Percentiles rank a stretch among this genome's conserved stretches.
phyloP scores from a whole-genome alignment of 92 coral and sea anemone genomes.

The Micromussa lordhowensis region DNA sequence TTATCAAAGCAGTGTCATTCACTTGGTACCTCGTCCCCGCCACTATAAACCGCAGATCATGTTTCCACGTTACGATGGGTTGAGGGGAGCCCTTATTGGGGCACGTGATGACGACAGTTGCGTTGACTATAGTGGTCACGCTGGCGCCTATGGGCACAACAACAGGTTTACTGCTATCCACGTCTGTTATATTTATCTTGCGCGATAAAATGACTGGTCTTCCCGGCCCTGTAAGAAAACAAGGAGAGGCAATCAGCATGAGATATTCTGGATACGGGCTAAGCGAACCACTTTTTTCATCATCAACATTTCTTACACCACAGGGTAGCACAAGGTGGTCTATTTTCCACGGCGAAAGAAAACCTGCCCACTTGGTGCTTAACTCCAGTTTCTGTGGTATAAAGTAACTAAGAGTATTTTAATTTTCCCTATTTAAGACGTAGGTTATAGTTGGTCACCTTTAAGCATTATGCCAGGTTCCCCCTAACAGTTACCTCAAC shows the following conservation, averaged over 20 bases:
- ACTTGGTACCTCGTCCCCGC: constrained; percentile 52
- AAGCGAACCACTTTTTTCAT: neutral
- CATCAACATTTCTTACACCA: too few relatives aligned
- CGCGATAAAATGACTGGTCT: constrained; percentile 42
- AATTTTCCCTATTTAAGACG: neutral
- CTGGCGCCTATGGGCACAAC: constrained; percentile 67
- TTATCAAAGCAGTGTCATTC: constrained; percentile 56
- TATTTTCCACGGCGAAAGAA: too few relatives aligned
- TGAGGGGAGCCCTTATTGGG: constrained; percentile 70
- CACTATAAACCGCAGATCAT: constrained; percentile 50
- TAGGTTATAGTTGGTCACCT: neutral
- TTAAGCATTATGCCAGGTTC: neutral
- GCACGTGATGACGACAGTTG: constrained; percentile 71
- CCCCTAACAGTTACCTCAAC: neutral
- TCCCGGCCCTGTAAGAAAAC: constrained; percentile 29
- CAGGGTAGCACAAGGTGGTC: too few relatives aligned
- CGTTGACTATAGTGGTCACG: constrained; percentile 64
- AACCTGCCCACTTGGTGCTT: neutral
- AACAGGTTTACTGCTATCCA: constrained; percentile 70
- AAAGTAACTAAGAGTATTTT: neutral
- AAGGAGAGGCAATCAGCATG: neutral
- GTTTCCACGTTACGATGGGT: constrained; percentile 77
- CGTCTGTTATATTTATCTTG: constrained; percentile 32
- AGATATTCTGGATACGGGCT: neutral
- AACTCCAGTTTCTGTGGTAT: neutral